Percentiles rank a stretch among this genome's conserved stretches.
These are phyloP conservation scores for Dryomyza anilis DNA, from an alignment of 2,888 invertebrate genomes.

Conservation along the genomic window DNA sequence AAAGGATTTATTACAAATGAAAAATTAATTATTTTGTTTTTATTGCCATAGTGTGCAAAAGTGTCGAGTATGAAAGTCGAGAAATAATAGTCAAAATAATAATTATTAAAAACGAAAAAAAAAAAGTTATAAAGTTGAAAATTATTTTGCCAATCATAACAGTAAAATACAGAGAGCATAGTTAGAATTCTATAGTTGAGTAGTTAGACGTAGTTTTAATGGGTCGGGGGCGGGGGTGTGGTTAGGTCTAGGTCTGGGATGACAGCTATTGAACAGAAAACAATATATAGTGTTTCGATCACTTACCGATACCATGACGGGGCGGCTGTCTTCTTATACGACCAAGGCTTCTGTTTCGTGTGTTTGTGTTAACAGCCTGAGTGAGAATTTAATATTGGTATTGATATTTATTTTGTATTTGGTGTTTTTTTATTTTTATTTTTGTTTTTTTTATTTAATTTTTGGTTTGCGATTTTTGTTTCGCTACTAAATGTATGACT, in stretches of 20 bases:
- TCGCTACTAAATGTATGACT: too few relatives aligned
- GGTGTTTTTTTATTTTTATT: too few relatives aligned
- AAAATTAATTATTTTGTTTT: too few relatives aligned
- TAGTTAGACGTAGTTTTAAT: slow-evolving; percentile 29
- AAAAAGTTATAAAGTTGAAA: not conserved
- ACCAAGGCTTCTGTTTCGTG: slow-evolving; percentile 63
- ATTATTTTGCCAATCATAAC: not conserved
- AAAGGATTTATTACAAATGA: too few relatives aligned
- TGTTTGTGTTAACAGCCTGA: slow-evolving; percentile 63
- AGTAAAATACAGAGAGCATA: not conserved
- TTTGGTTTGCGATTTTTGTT: too few relatives aligned
- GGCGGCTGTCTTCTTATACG: slow-evolving; percentile 63
- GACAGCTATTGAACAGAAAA: slow-evolving; percentile 28
- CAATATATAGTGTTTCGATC: slow-evolving; percentile 6
- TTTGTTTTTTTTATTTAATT: too few relatives aligned
- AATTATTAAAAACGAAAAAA: not conserved
- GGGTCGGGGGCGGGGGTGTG: too few relatives aligned
- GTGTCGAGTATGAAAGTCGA: slow-evolving; percentile 10
- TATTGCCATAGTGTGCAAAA: slow-evolving; percentile 8
- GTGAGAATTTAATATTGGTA: slow-evolving; percentile 46
- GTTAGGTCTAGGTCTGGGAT: too few relatives aligned
- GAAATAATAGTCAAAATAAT: not conserved
- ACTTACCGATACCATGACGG: slow-evolving; percentile 64
- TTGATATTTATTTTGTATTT: slow-evolving; percentile 17
- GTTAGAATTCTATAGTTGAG: slow-evolving; percentile 1